Percentiles rank a stretch among this genome's conserved stretches.
phyloP scores from a whole-genome alignment of 2,113 vertebrate genomes.

The Sakesphorus luctuosus region DNA sequence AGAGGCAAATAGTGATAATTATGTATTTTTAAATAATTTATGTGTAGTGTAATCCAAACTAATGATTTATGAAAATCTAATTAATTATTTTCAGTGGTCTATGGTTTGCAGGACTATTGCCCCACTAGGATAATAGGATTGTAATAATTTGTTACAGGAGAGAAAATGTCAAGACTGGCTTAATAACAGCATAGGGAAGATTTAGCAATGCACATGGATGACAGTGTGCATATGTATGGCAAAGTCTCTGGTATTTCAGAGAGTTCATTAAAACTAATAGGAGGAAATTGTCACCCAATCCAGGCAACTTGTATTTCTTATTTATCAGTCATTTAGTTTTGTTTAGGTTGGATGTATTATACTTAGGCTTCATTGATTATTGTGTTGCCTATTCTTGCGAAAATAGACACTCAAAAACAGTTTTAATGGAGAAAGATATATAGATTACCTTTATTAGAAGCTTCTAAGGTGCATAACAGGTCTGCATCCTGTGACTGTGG shows the following conservation, averaged over 20 bases:
- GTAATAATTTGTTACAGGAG: neutral
- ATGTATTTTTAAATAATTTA: neutral
- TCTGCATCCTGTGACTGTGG: too few species aligned
- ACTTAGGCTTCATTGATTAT: neutral
- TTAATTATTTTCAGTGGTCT: neutral
- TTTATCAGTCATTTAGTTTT: neutral
- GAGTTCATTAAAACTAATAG: neutral
- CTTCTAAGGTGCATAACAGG: too few species aligned
- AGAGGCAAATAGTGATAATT: neutral
- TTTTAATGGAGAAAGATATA: too few species aligned
- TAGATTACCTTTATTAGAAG: too few species aligned
- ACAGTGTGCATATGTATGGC: neutral
- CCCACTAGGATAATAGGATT: neutral
- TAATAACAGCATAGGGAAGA: neutral
- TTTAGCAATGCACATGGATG: neutral
- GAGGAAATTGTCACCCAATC: neutral
- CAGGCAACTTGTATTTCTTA: neutral
- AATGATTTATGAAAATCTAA: neutral
- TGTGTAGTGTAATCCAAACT: neutral
- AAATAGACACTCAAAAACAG: too few species aligned
- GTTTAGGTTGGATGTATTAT: neutral
- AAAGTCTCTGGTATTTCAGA: neutral
- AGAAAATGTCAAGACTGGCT: neutral
- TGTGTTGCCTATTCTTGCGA: too few species aligned
- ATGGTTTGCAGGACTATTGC: neutral